These are phyloP conservation scores for Epinephelus cyanopodus DNA, from an alignment of 2,113 vertebrate species.

Conservation along the genomic window DNA sequence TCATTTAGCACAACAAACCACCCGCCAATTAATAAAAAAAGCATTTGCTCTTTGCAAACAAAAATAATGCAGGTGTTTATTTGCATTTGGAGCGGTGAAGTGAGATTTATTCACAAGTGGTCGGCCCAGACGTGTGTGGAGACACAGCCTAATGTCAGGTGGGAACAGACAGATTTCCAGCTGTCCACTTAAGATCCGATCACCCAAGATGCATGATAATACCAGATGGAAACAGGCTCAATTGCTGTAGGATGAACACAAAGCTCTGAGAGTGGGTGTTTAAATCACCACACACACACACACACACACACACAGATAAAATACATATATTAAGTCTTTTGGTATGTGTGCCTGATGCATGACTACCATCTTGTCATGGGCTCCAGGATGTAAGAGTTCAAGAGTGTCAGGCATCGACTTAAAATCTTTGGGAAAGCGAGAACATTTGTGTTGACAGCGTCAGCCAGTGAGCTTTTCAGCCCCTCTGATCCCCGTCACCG, in stretches of 20 bases:
- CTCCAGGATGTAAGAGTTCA: background rate
- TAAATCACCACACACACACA: conserved; percentile 13
- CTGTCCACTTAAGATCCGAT: no score
- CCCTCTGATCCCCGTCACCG: conserved; percentile 9
- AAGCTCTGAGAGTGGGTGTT: conserved; percentile 11
- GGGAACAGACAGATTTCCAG: no score
- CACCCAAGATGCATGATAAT: no score
- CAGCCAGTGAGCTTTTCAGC: conserved; percentile 4
- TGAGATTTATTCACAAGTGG: no score
- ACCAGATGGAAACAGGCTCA: no score
- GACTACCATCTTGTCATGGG: background rate
- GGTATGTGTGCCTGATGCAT: background rate
- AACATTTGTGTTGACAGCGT: conserved; percentile 15
- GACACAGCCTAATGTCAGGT: no score
- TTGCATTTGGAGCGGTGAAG: no score
- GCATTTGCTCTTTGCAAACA: no score
- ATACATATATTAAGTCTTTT: background rate
- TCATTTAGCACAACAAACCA: no score
- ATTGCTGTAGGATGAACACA: conserved; percentile 17
- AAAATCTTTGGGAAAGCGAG: conserved; percentile 12
- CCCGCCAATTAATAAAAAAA: no score
- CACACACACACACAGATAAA: background rate
- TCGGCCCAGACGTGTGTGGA: no score
- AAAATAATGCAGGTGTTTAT: no score
- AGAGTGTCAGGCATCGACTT: conserved; percentile 5